Evolutionary conservation across 2,888 invertebrate genomes (phyloP).

Genomic region (Erebia palarica): DNA sequence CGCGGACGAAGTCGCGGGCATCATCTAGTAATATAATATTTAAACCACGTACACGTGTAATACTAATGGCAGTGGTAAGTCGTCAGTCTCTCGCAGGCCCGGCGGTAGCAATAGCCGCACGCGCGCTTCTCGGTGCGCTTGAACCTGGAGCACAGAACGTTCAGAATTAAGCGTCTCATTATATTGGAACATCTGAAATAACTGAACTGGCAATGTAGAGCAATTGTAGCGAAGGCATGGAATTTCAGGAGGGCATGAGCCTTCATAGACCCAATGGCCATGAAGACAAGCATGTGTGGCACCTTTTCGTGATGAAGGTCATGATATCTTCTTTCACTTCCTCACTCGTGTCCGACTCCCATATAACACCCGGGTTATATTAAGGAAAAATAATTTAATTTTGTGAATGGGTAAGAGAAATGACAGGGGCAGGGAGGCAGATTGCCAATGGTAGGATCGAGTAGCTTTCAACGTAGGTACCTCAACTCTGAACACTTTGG

Average conservation of each 20-base stretch:
- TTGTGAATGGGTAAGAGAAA: too few species aligned
- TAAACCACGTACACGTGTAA: slow-evolving; percentile 88
- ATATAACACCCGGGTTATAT: not conserved
- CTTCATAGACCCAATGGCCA: not conserved
- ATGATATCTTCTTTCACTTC: too few species aligned
- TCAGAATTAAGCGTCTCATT: not conserved
- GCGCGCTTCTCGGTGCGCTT: slow-evolving; percentile 70
- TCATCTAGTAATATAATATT: not conserved
- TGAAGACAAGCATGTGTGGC: not conserved
- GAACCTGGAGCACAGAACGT: slow-evolving; percentile 64
- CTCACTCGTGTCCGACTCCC: too few species aligned
- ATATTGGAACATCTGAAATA: not conserved
- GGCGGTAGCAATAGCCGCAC: slow-evolving; percentile 92
- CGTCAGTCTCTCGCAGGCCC: slow-evolving; percentile 91
- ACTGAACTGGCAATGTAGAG: not conserved
- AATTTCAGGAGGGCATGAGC: too few species aligned
- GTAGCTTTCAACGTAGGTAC: slow-evolving; percentile 43
- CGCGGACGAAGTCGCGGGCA: too few species aligned
- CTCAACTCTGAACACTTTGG: slow-evolving; percentile 86
- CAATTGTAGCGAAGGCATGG: not conserved
- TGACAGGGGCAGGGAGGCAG: not conserved
- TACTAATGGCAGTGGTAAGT: slow-evolving; percentile 90
- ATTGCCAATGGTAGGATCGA: not conserved
- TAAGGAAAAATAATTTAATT: not conserved
- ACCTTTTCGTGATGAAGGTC: too few species aligned